Base-by-base conservation (phyloP, 2,888 invertebrate genomes). In the Carpatolechia fugitivella region DNA sequence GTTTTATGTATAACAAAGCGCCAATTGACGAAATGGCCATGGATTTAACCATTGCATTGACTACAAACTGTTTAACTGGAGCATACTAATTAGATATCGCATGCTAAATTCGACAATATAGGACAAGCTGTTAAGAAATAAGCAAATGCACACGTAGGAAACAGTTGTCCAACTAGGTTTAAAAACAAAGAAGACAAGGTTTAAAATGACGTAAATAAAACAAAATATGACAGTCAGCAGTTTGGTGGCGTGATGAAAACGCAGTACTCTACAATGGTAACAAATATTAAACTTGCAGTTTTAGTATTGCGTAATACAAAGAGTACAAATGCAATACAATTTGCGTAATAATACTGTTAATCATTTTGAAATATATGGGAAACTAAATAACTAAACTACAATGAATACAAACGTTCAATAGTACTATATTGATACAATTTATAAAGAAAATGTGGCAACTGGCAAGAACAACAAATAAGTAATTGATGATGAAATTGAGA, bases 251-350 rank as follows among this genome's bases (percentile, higher is more conserved):
- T 29, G 38, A 40, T 29, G 18, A 20, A 41, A 44, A 47, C 53
- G 55, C 38, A 40, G 49, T n/a, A 14, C 18, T 50, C 50, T 41
- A 50, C 57, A 55, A 51, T 46, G 41, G 56, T 48, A 40, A 35
- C 40, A 24, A 38, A 58, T 51, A 52, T 52, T 53, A 56, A 59
- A 51, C 52, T 54, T 24, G 57, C 59, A 60, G 13, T 56, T 55
- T 56, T 57, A 18, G 36, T 50, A 57, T 61, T 60, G 57, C 53
- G 58, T 57, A 62, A 61, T 54, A 44, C 44, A 11, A 18, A 29
- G 24, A 20, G n/a, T 24, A 1, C 10, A 18, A 40, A 16, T 40
- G 40, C 14, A 40, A 40, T 40, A 40, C 16, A 14, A 18, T 40
- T 40, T 40, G 40, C 40, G 40, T 18, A 14, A 40, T 16, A 18